Evolutionary conservation across 2,888 invertebrate genomes (phyloP), one percentile per base, ranked within the genome.

Genomic region (Diploptera punctata): DNA sequence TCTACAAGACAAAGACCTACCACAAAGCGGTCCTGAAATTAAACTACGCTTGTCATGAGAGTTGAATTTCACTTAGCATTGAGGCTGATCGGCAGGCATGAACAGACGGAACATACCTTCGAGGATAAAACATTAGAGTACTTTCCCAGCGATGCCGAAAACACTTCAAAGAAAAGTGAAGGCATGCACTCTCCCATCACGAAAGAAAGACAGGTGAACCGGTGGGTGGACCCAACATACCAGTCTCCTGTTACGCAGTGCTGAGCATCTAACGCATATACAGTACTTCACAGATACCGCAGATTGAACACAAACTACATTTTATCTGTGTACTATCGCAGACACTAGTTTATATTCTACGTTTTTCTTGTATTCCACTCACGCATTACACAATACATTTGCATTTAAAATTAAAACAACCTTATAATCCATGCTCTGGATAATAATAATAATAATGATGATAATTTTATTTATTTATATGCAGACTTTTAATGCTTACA

Each of bases 121-220:
- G n/a, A 18, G 57, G 29, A 57, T 57, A 57, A 57, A 57, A 57
- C 57, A 57, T 24, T 29, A 57, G 13, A 57, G 10, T 29, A 47
- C n/a, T 10, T 29, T 57, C 57, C 57, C 57, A 57, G 13, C 57
- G 47, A 7, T n/a, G 47, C 47, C 18, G 57, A 57, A 3, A 57
- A n/a, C 26, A 57, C 47, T n/a, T 47, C 57, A 57, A 57, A 57
- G 57, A 29, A 10, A 10, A 1, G 13, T 10, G 16, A 3, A 24
- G 57, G 57, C 4, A 57, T 57, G 57, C 57, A n/a, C n/a, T 13
- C 57, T 29, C 24, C 10, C 57, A 57, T 57, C 57, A 24, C 52
- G 13, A n/a, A 47, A 47, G 7, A 47, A 29, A 57, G 57, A 29
- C 57, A 57, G 57, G 57, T 57, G 57, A 57, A 29, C n/a, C 13